These are phyloP conservation scores for Mesocentrotus franciscanus DNA, from an alignment of 53 echinoderm and acorn worm genomes.

Conservation along the genomic window DNA sequence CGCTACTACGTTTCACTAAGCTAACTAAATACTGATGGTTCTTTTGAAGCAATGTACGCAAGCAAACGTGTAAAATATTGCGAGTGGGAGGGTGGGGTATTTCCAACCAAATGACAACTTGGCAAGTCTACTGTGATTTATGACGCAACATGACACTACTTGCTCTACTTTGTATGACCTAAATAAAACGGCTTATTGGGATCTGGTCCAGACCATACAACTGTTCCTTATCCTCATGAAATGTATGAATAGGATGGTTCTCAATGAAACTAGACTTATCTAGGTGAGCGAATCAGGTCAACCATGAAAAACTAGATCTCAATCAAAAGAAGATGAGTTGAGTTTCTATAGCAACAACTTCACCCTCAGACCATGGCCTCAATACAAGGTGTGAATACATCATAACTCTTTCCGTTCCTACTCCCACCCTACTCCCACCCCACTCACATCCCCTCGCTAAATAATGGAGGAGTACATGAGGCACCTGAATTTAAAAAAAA, in stretches of 20 bases:
- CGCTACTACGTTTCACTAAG: too few relatives aligned
- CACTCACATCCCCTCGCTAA: neutral
- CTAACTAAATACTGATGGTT: too few relatives aligned
- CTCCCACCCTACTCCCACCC: neutral
- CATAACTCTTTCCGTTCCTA: neutral
- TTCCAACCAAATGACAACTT: neutral
- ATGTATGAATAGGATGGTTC: constrained; percentile 9
- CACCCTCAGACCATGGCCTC: neutral
- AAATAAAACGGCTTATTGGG: neutral
- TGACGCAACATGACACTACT: neutral
- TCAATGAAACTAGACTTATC: constrained; percentile 40
- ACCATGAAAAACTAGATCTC: constrained; percentile 37
- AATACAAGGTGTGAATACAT: constrained; percentile 2
- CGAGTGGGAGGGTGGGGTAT: neutral
- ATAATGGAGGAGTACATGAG: neutral
- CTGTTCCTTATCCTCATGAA: neutral
- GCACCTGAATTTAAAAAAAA: too few relatives aligned
- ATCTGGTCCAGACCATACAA: constrained; percentile 32
- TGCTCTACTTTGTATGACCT: constrained; percentile 17
- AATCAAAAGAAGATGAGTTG: constrained; percentile 16
- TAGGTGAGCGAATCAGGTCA: constrained; percentile 39
- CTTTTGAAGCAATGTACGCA: too few relatives aligned
- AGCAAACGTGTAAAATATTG: too few relatives aligned
- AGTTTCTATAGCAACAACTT: neutral
- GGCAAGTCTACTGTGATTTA: neutral